Percentiles rank a stretch among this genome's conserved stretches.
Evolutionary conservation across 2,113 vertebrate species (phyloP).

Genomic region (Brachirus orientalis): DNA sequence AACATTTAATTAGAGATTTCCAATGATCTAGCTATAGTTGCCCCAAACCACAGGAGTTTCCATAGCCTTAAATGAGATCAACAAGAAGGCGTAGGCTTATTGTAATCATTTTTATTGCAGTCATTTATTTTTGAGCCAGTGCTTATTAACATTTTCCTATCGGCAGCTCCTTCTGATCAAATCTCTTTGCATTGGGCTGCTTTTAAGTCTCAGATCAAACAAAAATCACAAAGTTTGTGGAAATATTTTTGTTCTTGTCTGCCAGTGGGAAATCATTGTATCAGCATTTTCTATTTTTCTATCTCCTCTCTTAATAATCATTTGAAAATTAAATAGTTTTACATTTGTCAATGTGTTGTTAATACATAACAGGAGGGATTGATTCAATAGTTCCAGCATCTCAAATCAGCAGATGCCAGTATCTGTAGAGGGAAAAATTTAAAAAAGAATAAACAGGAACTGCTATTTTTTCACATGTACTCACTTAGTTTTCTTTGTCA

Average conservation of each 20-base stretch:
- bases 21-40: conserved; percentile 52
- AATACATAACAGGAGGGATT: not conserved
- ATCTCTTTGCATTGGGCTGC: conserved; percentile 30
- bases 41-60: conserved; percentile 41
- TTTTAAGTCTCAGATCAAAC: conserved; percentile 39
- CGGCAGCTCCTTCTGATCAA: conserved; percentile 31
- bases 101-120: conserved; percentile 39
- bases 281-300: not conserved
- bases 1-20: conserved; percentile 69
- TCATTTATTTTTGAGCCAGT: conserved; percentile 45
- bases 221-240: conserved; percentile 49
- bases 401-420: not conserved
- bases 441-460: not conserved
- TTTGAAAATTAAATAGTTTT: not conserved
- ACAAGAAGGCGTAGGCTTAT: conserved; percentile 51
- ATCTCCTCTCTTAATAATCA: not conserved
- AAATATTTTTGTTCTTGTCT: conserved; percentile 47
- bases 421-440: no score
- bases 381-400: not conserved
- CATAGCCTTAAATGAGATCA: conserved; percentile 50
- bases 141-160: conserved; percentile 41
- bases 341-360: not conserved
- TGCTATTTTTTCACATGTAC: not conserved
- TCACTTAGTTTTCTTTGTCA: not conserved
- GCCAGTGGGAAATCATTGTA: conserved; percentile 12